Evolutionary conservation across 2,113 vertebrate genomes (phyloP).

Genomic region (Rhizomys pruinosus): DNA sequence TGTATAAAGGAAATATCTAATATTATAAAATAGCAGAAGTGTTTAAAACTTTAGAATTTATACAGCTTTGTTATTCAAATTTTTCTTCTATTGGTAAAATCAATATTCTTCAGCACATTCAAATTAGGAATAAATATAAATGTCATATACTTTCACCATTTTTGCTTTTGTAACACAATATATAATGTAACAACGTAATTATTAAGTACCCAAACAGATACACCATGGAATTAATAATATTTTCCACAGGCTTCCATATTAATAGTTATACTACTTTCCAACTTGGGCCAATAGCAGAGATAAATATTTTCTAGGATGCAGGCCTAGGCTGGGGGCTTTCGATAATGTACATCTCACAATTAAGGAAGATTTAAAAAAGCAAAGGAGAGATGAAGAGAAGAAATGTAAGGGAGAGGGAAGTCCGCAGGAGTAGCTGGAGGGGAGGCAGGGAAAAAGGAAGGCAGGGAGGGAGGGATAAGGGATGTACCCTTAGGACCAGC

Average conservation of each 20-base stretch:
- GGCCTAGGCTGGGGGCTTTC: background rate
- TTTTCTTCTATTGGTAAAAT: conserved; percentile 13
- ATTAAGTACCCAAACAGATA: background rate
- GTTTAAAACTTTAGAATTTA: conserved; percentile 39
- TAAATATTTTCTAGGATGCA: background rate
- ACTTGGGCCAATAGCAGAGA: background rate
- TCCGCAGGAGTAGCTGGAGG: background rate
- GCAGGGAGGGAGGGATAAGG: accelerated
- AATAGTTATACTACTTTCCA: background rate
- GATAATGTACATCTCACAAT: background rate
- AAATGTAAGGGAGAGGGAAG: no score
- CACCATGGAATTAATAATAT: background rate
- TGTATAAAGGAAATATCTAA: background rate
- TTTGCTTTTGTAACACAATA: background rate
- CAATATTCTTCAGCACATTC: background rate
- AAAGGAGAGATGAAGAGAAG: background rate
- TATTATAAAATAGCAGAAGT: background rate
- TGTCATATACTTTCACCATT: background rate
- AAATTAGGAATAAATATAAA: background rate
- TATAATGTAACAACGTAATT: background rate
- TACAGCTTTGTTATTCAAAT: background rate
- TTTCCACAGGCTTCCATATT: conserved; percentile 35
- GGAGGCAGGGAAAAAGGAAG: no score
- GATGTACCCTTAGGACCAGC: background rate
- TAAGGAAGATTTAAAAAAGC: background rate